Evolutionary conservation across 2,888 invertebrate species (phyloP).

Genomic region (Hoplodrina ambigua): DNA sequence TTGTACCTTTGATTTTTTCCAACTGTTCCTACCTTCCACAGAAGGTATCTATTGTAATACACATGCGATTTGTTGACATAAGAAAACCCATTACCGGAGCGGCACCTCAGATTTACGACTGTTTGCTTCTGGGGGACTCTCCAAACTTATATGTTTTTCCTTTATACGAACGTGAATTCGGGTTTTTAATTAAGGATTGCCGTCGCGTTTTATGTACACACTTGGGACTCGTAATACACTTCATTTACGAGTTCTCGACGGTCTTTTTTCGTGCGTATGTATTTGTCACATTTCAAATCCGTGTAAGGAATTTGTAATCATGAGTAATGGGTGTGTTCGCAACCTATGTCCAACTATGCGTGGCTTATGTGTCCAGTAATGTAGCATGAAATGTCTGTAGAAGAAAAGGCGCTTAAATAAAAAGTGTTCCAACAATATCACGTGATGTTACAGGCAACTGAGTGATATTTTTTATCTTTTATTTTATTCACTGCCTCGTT

Average conservation of each 20-base stretch:
- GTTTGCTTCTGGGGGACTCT: slow-evolving; percentile 71
- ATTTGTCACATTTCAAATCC: slow-evolving; percentile 59
- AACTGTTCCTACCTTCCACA: slow-evolving; percentile 32
- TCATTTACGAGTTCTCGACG: slow-evolving; percentile 65
- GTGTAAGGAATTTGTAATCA: slow-evolving; percentile 54
- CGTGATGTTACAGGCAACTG: not conserved
- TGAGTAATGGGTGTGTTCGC: slow-evolving; percentile 33
- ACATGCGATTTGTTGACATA: slow-evolving; percentile 79
- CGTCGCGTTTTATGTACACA: slow-evolving; percentile 68
- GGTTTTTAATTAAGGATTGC: slow-evolving; percentile 75
- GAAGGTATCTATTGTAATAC: slow-evolving; percentile 60
- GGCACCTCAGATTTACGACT: slow-evolving; percentile 80
- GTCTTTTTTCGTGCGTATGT: slow-evolving; percentile 57
- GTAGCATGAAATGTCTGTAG: not conserved
- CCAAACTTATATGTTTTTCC: slow-evolving; percentile 73
- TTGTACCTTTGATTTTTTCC: slow-evolving; percentile 25
- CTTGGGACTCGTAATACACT: slow-evolving; percentile 71
- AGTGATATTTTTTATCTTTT: not conserved
- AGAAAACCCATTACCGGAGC: slow-evolving; percentile 81
- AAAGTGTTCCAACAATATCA: not conserved
- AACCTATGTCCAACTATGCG: slow-evolving; percentile 12
- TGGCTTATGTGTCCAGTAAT: not conserved
- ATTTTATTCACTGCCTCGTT: too few relatives aligned
- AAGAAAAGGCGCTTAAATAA: not conserved
- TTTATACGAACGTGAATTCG: slow-evolving; percentile 71